Percentiles rank a stretch among this genome's conserved stretches.
phyloP scores from a whole-genome alignment of 2,888 invertebrate species.

The Chalcosyrphus nemorum region DNA sequence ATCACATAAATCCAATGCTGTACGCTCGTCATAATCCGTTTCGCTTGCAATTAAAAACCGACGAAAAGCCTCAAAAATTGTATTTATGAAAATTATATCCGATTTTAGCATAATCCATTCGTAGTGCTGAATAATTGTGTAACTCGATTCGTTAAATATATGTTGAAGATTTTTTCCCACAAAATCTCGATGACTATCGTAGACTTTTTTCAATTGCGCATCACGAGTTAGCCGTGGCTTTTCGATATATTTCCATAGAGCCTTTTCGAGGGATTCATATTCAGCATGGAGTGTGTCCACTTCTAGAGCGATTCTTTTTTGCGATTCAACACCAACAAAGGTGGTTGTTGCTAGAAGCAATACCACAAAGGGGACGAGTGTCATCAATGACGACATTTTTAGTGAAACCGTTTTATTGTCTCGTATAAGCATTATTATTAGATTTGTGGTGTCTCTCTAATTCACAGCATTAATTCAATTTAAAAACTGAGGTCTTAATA shows the following conservation, averaged over 20 bases:
- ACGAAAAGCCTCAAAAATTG: constrained; percentile 84
- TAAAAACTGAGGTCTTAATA: constrained; percentile 34
- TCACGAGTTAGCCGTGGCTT: constrained; percentile 75
- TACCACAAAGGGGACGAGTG: constrained; percentile 22
- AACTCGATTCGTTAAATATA: constrained; percentile 76
- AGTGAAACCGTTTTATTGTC: constrained; percentile 40
- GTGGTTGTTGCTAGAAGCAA: constrained; percentile 27
- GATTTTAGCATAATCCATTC: constrained; percentile 86
- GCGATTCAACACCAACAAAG: constrained; percentile 51
- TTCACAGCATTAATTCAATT: constrained; percentile 61
- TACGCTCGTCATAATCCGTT: constrained; percentile 82
- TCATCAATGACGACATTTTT: constrained; percentile 53
- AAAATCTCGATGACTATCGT: constrained; percentile 79
- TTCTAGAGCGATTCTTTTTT: constrained; percentile 76
- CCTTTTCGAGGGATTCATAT: constrained; percentile 84
- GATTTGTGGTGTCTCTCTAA: constrained; percentile 27
- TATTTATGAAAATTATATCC: constrained; percentile 85
- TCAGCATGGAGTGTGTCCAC: constrained; percentile 86
- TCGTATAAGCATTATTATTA: constrained; percentile 55
- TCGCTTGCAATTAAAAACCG: constrained; percentile 14
- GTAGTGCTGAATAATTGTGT: constrained; percentile 83
- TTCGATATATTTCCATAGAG: constrained; percentile 79
- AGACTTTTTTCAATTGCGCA: constrained; percentile 78
- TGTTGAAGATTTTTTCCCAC: constrained; percentile 74
- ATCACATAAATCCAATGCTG: constrained; percentile 86